phyloP scores from a whole-genome alignment of 2,888 invertebrate genomes.

The Neocrepidodera transversa region DNA sequence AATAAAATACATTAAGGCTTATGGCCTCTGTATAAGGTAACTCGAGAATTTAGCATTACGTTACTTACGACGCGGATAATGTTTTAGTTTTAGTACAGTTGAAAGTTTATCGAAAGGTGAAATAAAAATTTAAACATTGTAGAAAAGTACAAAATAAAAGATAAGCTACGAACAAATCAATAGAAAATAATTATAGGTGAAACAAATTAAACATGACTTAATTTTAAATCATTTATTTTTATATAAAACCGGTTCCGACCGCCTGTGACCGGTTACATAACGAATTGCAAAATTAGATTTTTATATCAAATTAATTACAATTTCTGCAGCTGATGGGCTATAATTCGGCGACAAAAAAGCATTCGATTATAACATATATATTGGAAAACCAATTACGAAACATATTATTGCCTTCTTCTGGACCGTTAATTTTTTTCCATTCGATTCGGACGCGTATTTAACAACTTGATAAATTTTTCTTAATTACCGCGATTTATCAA shows the following conservation, averaged over 20 bases:
- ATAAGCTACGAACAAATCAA: no score
- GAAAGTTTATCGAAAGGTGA: no score
- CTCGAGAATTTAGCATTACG: conserved; percentile 25
- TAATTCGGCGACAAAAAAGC: conserved; percentile 32
- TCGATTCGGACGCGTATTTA: conserved; percentile 35
- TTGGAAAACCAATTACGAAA: conserved; percentile 39
- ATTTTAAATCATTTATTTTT: no score
- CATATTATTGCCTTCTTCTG: conserved; percentile 47
- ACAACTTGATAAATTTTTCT: conserved; percentile 46
- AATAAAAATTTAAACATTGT: no score
- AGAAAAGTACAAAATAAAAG: no score
- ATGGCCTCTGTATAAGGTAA: conserved; percentile 27
- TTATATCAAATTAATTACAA: conserved; percentile 37
- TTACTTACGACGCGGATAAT: conserved; percentile 22
- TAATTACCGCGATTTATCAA: conserved; percentile 44
- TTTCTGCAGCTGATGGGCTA: conserved; percentile 36
- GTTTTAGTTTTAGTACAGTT: neutral
- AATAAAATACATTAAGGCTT: conserved; percentile 48
- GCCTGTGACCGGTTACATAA: neutral
- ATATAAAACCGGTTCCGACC: no score
- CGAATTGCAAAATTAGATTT: conserved; percentile 30
- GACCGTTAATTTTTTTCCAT: conserved; percentile 50
- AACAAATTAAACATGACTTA: no score
- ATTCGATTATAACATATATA: conserved; percentile 35
- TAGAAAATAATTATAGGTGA: no score